A percentile compares a stretch with the other conserved stretches of the same genome.
Evolutionary conservation across 2,797 vertebrate genomes (phyloP).

Genomic region (Synanceia verrucosa): DNA sequence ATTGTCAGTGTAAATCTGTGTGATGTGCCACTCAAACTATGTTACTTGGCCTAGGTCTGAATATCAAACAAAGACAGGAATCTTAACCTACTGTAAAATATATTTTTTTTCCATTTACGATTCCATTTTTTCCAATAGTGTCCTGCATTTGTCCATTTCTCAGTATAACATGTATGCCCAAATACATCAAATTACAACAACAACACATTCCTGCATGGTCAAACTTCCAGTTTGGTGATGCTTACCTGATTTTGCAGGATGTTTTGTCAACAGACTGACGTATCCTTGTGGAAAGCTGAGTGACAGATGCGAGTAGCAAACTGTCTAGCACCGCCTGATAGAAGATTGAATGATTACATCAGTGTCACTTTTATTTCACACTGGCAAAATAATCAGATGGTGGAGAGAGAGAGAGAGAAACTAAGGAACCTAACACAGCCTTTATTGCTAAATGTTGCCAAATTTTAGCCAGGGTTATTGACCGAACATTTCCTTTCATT

Average conservation of each 20-base stretch:
- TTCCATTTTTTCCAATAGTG: not conserved
- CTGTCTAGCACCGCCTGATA: slow-evolving; percentile 90
- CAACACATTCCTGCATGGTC: not conserved
- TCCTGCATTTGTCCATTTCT: not conserved
- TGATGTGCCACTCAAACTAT: slow-evolving; percentile 56
- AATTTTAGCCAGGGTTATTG: not conserved
- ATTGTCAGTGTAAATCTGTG: slow-evolving; percentile 34
- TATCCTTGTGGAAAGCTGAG: slow-evolving; percentile 93
- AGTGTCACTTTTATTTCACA: not conserved
- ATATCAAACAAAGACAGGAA: slow-evolving; percentile 18
- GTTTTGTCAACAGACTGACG: slow-evolving; percentile 96
- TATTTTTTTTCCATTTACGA: too few species aligned
- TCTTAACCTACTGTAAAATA: not conserved
- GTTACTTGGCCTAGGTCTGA: slow-evolving; percentile 27
- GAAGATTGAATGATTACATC: not conserved
- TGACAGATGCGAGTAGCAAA: slow-evolving; percentile 92
- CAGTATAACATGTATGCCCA: not conserved
- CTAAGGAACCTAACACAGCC: not conserved
- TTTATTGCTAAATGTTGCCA: not conserved
- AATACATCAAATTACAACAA: not conserved
- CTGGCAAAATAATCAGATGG: not conserved
- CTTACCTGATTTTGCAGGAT: slow-evolving; percentile 93
- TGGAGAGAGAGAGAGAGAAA: not conserved
- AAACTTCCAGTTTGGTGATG: not conserved
- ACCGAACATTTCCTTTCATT: too few species aligned